Evolutionary conservation across 1,140 invertebrate genomes (phyloP).

Genomic region (Calephelis nemesis): DNA sequence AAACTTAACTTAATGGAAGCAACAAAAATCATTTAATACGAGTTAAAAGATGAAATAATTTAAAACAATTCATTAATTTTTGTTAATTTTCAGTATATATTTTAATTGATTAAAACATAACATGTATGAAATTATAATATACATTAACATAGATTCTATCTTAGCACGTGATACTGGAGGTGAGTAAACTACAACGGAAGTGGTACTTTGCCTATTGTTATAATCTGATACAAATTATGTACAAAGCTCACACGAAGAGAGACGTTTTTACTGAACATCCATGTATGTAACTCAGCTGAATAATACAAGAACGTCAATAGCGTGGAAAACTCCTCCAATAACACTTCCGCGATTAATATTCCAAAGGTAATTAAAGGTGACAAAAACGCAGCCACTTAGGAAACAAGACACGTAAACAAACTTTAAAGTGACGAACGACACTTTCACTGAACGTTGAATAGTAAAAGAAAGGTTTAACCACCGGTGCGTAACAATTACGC

Average conservation of each 20-base stretch:
- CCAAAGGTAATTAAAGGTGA: conserved; percentile 34
- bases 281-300: neutral
- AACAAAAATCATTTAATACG: too few relatives aligned
- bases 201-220: neutral
- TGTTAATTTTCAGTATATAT: too few relatives aligned
- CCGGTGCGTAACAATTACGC: conserved; percentile 34
- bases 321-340: conserved; percentile 7
- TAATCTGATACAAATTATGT: neutral
- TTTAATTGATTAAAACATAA: too few relatives aligned
- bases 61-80: too few relatives aligned
- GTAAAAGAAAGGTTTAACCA: conserved; percentile 40
- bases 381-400: conserved; percentile 37
- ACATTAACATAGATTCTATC: neutral
- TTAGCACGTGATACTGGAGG: neutral
- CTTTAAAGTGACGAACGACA: conserved; percentile 45
- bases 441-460: conserved; percentile 55
- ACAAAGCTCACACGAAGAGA: conserved; percentile 4
- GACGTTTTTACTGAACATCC: neutral
- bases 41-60: too few relatives aligned
- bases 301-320: neutral
- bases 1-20: too few relatives aligned
- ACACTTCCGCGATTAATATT: conserved; percentile 39
- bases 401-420: conserved; percentile 55
- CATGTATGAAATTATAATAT: too few relatives aligned
- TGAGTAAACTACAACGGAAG: conserved; percentile 14